Evolutionary conservation across 1,140 invertebrate genomes (phyloP).

Genomic region (Zaprionus davidi): DNA sequence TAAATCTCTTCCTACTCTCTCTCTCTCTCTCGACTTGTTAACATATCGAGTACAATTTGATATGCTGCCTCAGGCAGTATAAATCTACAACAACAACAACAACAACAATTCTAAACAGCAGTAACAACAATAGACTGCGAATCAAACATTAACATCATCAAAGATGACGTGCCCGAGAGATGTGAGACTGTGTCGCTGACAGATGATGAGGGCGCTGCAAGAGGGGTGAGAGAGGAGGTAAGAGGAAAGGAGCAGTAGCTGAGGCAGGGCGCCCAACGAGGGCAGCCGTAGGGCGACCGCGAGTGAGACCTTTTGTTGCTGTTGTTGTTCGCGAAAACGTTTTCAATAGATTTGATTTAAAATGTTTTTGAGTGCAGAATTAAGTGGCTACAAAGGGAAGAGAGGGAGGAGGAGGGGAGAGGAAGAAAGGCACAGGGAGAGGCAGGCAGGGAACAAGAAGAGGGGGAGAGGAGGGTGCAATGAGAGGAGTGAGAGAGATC

Average conservation of each 20-base stretch:
- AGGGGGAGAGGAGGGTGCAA: too few species aligned
- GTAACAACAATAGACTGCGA: conserved; percentile 30
- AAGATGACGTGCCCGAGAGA: conserved; percentile 29
- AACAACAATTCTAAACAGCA: conserved; percentile 1
- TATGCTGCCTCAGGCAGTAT: conserved; percentile 35
- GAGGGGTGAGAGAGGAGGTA: neutral
- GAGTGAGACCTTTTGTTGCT: conserved; percentile 9
- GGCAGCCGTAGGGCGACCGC: neutral
- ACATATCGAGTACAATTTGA: conserved; percentile 64
- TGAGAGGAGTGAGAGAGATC: too few species aligned
- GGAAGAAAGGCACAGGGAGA: neutral
- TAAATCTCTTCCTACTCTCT: conserved; percentile 24
- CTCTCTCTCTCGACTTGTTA: conserved; percentile 57
- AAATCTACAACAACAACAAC: conserved; percentile 25
- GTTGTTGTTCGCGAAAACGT: conserved; percentile 17
- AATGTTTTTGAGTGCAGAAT: conserved; percentile 55
- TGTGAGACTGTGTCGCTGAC: conserved; percentile 46
- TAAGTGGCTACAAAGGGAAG: conserved; percentile 14
- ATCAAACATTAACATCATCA: conserved; percentile 50
- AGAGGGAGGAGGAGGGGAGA: neutral
- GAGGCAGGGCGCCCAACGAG: neutral
- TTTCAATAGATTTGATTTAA: conserved; percentile 59
- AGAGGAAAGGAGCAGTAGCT: neutral
- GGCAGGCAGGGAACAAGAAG: too few species aligned
- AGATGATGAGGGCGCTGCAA: conserved; percentile 66